These are phyloP conservation scores for Sceliomorpha sp. DNA, from an alignment of 2,888 invertebrate species.

Conservation along the genomic window DNA sequence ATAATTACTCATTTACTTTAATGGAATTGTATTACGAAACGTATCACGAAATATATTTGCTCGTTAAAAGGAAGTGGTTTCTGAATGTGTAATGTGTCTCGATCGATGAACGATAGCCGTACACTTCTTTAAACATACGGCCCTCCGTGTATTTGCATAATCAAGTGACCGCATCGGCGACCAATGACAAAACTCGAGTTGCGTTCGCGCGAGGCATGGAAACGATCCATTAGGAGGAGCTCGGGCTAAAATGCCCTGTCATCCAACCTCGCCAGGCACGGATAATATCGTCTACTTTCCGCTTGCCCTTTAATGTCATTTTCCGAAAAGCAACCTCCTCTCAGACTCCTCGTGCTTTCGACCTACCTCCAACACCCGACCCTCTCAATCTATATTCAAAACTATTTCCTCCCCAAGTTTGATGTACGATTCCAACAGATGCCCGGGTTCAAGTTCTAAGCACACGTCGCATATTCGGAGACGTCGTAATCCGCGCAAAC, in stretches of 20 bases:
- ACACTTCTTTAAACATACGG: constrained; percentile 24
- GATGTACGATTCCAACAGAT: constrained; percentile 20
- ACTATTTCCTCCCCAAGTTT: constrained; percentile 20
- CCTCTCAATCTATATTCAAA: constrained; percentile 25
- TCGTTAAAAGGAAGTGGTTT: no score
- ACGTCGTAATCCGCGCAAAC: no score
- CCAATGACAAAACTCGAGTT: constrained; percentile 31
- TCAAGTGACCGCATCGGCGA: constrained; percentile 30
- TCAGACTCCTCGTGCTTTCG: constrained; percentile 3
- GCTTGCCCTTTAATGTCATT: constrained; percentile 17
- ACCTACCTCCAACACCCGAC: neutral
- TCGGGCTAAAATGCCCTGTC: constrained; percentile 31
- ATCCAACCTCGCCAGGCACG: constrained; percentile 12
- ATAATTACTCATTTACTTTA: no score
- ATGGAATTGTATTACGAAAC: no score
- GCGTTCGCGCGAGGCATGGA: constrained; percentile 18
- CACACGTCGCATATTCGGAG: constrained; percentile 2
- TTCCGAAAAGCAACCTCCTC: constrained; percentile 22
- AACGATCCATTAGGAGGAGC: constrained; percentile 38
- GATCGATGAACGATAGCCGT: constrained; percentile 37
- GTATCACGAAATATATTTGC: no score
- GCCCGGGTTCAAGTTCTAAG: constrained; percentile 9
- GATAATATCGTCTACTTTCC: constrained; percentile 11
- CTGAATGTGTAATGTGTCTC: no score
- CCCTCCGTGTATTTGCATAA: constrained; percentile 38